Evolutionary conservation across 2,797 vertebrate genomes (phyloP).

Genomic region (Perodicticus potto): DNA sequence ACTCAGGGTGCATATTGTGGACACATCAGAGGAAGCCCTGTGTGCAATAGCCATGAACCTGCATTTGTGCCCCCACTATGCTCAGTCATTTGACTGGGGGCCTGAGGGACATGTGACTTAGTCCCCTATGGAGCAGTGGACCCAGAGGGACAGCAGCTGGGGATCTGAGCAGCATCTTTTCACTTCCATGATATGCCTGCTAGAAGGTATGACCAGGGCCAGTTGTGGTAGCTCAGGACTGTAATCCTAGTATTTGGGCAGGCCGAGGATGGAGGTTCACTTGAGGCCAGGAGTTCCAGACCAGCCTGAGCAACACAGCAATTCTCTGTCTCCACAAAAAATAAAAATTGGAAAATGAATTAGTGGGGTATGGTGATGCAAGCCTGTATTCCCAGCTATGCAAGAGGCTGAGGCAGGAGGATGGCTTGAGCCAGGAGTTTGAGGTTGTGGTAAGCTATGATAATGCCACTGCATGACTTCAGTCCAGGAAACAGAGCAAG

Average conservation of each 20-base stretch:
- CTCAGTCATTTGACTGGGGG: neutral
- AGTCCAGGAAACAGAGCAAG: neutral
- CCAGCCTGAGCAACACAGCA: neutral
- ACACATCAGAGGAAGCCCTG: neutral
- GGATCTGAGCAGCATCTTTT: neutral
- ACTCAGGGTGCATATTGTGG: neutral
- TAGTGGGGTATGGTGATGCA: neutral
- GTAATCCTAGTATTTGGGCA: neutral
- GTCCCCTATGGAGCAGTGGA: neutral
- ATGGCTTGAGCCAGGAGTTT: neutral
- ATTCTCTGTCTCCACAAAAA: neutral
- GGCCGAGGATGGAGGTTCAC: neutral
- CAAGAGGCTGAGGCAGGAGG: neutral
- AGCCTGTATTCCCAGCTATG: neutral
- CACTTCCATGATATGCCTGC: neutral
- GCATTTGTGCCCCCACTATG: neutral
- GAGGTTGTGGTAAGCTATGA: neutral
- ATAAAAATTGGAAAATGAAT: neutral
- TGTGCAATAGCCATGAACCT: neutral
- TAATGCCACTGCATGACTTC: neutral
- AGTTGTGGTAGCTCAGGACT: neutral
- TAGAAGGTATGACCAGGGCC: neutral
- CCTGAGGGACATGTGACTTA: neutral
- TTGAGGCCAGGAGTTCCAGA: neutral
- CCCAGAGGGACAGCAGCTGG: neutral